Conservation (phyloP, 2,888 invertebrate species). For the Netelia fuscicornis region DNA sequence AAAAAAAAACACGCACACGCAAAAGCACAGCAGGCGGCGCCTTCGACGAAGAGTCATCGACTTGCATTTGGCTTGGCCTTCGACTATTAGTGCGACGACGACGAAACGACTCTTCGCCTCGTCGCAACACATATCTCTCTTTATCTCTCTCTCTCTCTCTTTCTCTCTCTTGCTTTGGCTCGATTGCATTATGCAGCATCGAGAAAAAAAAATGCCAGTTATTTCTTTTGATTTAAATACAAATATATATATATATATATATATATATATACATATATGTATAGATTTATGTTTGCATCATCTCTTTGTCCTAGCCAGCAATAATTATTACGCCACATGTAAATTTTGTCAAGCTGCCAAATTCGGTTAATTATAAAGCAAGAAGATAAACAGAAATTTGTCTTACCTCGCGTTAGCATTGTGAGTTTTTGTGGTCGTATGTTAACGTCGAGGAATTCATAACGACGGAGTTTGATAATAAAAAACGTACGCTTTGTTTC, state of each 20-base stretch:
- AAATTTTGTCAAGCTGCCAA: background rate
- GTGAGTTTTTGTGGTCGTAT: background rate
- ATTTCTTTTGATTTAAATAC: constrained; percentile 13
- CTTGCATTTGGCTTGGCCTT: constrained; percentile 78
- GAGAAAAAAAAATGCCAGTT: constrained; percentile 29
- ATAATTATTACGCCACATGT: constrained; percentile 9
- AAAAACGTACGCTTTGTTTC: no score
- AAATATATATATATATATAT: background rate
- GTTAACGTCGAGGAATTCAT: no score
- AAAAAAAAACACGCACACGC: constrained; percentile 53
- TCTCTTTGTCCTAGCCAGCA: background rate
- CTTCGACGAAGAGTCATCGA: constrained; percentile 76
- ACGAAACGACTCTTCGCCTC: constrained; percentile 40
- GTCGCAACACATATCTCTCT: constrained; percentile 19
- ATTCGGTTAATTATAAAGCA: constrained; percentile 17
- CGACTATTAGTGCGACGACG: constrained; percentile 75
- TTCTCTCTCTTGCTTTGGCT: background rate
- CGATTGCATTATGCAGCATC: constrained; percentile 7
- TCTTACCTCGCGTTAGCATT: background rate
- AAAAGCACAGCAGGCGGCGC: constrained; percentile 64
- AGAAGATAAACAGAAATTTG: constrained; percentile 21
- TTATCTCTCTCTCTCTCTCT: constrained; percentile 17
- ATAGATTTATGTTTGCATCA: constrained; percentile 37
- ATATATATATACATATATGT: background rate
- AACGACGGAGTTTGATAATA: no score